Conservation (phyloP, 2,113 vertebrate species). For the Rhynchomys soricoides region DNA sequence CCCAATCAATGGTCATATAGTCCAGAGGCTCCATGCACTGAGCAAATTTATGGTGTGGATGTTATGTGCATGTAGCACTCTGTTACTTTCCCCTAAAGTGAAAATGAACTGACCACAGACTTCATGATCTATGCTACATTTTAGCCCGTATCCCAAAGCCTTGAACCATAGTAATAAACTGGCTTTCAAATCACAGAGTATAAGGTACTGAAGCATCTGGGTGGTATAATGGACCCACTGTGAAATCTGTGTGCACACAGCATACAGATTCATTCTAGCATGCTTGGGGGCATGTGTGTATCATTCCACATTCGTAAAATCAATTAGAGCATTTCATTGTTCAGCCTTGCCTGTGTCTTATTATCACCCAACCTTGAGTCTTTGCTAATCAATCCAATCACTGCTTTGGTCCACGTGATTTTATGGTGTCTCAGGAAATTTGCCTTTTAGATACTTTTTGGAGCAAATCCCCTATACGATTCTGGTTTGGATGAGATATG, state of each 20-base stretch:
- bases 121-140: conserved; percentile 6
- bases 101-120: background rate
- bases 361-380: conserved; percentile 66
- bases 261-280: conserved; percentile 58
- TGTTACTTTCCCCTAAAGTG: background rate
- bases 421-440: conserved; percentile 64
- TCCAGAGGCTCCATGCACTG: conserved; percentile 18
- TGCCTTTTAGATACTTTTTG: conserved; percentile 56
- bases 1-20: conserved; percentile 44
- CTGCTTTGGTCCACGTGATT: conserved; percentile 40
- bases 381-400: conserved; percentile 68
- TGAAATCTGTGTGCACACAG: conserved; percentile 69
- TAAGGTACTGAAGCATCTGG: conserved; percentile 42
- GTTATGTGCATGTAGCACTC: background rate
- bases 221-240: conserved; percentile 64
- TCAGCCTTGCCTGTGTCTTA: conserved; percentile 64
- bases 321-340: conserved; percentile 73
- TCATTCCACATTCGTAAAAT: conserved; percentile 65
- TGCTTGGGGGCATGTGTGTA: background rate
- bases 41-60: background rate
- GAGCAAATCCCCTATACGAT: conserved; percentile 23
- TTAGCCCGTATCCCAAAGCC: conserved; percentile 8
- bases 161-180: background rate
- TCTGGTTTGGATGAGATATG: conserved; percentile 43
- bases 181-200: background rate